A percentile compares a stretch with the other conserved stretches of the same genome.
Conservation (phyloP, 2,888 invertebrate species). For the Leistus spinibarbis region DNA sequence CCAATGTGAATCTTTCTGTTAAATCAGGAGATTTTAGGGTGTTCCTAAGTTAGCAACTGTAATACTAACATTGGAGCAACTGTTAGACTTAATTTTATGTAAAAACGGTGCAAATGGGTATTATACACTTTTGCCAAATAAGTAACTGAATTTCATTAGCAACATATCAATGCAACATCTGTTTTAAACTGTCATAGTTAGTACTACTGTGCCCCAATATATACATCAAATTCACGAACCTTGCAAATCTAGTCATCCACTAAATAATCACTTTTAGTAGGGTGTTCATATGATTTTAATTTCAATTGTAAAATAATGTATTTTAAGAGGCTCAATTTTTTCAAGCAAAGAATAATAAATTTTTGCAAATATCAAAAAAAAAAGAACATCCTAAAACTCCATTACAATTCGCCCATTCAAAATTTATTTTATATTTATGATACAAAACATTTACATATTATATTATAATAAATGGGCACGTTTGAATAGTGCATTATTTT, state of each 20-base stretch:
- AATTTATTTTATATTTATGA: background rate
- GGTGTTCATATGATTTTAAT: background rate
- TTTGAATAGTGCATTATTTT: no score
- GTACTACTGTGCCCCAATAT: background rate
- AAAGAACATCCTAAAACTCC: background rate
- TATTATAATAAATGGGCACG: background rate
- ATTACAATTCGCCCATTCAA: background rate
- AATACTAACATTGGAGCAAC: background rate
- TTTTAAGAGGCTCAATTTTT: constrained; percentile 16
- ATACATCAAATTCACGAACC: background rate
- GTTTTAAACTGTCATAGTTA: background rate
- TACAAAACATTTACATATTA: background rate
- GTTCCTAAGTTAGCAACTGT: no score
- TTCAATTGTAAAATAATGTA: background rate
- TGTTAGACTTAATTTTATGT: background rate
- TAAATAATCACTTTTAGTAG: constrained; percentile 1
- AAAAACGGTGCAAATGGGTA: background rate
- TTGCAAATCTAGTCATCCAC: constrained; percentile 16
- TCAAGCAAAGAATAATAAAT: background rate
- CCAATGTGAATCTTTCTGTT: background rate
- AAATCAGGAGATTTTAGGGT: background rate
- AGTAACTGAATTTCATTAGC: constrained; percentile 14
- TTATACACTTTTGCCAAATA: constrained; percentile 18
- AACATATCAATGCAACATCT: constrained; percentile 19
- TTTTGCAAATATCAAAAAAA: background rate